phyloP scores from a whole-genome alignment of 2,888 invertebrate species.

The Seira musarum region DNA sequence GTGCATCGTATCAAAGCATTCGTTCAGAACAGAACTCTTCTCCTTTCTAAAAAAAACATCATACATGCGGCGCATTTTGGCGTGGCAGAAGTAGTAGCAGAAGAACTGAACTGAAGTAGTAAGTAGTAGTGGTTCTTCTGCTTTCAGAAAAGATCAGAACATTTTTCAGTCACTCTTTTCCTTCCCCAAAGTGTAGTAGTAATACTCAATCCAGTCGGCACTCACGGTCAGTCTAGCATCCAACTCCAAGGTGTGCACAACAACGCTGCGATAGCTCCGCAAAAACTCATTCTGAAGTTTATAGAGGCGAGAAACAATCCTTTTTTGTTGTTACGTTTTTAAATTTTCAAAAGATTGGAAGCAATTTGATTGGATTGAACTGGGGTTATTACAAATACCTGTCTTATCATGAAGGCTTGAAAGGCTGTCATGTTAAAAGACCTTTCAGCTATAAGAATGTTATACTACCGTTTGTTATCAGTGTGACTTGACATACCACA shows the following conservation, averaged over 20 bases:
- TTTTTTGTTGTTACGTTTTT: constrained; percentile 23
- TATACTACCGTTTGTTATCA: no score
- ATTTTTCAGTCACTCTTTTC: not conserved
- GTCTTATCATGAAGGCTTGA: not conserved
- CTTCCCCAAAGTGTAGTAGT: constrained; percentile 28
- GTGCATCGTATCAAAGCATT: not conserved
- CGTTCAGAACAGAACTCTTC: not conserved
- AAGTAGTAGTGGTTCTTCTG: no score
- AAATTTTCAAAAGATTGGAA: constrained; percentile 4
- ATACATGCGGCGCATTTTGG: not conserved
- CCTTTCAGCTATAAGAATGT: no score
- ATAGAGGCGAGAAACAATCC: constrained; percentile 44
- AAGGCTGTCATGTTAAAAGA: not conserved
- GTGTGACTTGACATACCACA: not conserved
- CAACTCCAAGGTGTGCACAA: constrained; percentile 48
- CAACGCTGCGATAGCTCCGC: constrained; percentile 20
- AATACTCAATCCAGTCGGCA: constrained; percentile 43
- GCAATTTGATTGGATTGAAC: not conserved
- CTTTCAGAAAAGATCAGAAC: not conserved
- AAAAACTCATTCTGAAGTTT: not conserved
- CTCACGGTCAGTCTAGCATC: constrained; percentile 54
- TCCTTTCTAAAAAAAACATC: not conserved
- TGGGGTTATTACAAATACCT: not conserved
- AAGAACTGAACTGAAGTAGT: no score
- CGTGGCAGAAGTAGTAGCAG: not conserved